phyloP scores from a whole-genome alignment of 2,113 vertebrate genomes.

The Otus sunia region DNA sequence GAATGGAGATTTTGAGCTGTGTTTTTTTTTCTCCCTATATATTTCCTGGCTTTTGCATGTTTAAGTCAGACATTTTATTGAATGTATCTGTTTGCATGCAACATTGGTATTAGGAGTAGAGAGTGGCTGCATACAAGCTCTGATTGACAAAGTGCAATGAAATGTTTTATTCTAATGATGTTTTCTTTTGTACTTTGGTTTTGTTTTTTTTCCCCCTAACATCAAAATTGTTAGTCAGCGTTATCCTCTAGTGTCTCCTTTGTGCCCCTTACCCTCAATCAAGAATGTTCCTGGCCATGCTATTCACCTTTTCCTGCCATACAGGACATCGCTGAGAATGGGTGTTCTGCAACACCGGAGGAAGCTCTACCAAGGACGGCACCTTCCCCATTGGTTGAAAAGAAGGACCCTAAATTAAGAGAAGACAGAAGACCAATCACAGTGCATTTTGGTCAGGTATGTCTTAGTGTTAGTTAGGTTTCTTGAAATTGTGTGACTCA shows the following conservation, averaged over 20 bases:
- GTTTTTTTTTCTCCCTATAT: not conserved
- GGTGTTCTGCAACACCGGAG: conserved; percentile 73
- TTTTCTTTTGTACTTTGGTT: conserved; percentile 16
- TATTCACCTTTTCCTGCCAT: conserved; percentile 30
- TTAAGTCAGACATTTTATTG: not conserved
- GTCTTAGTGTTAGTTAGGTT: not conserved
- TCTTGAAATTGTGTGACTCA: not conserved
- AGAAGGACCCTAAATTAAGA: conserved; percentile 75
- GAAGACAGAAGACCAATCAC: conserved; percentile 89
- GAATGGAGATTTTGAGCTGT: not conserved
- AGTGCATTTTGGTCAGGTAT: conserved; percentile 92
- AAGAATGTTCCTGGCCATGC: conserved; percentile 11
- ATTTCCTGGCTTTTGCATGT: conserved; percentile 38
- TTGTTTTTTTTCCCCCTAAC: not conserved
- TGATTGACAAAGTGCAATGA: not conserved
- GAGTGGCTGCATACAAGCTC: not conserved
- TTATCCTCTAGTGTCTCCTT: conserved; percentile 38
- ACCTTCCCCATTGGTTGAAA: conserved; percentile 65
- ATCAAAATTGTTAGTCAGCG: conserved; percentile 17
- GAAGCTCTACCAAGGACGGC: conserved; percentile 70
- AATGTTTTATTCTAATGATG: not conserved
- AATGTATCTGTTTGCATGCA: not conserved
- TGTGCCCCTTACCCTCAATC: conserved; percentile 12
- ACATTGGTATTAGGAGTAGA: not conserved
- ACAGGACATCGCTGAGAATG: conserved; percentile 92